Evolutionary conservation across 2,113 vertebrate species (phyloP).

Genomic region (human): GRCh38 chr3:9240001-9240500

Average conservation of each 20-base stretch:
- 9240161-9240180: neutral
- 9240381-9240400: neutral
- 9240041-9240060: neutral
- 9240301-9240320: neutral
- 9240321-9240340: neutral
- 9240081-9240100: slow-evolving; percentile 31
- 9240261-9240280: slow-evolving; percentile 23
- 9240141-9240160: neutral
- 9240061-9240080: neutral
- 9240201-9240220: slow-evolving; percentile 18
- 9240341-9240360: neutral
- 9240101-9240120: neutral
- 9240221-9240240: neutral
- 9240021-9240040: neutral
- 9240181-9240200: neutral
- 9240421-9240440: neutral
- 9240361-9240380: neutral
- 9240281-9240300: slow-evolving; percentile 4
- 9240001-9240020: neutral
- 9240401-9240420: neutral
- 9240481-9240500: neutral
- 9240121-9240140: neutral
- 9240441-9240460: neutral
- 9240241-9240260: neutral
- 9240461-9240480: neutral